Conservation (phyloP, 1,140 invertebrate species). For the Ridgeia piscesae region DNA sequence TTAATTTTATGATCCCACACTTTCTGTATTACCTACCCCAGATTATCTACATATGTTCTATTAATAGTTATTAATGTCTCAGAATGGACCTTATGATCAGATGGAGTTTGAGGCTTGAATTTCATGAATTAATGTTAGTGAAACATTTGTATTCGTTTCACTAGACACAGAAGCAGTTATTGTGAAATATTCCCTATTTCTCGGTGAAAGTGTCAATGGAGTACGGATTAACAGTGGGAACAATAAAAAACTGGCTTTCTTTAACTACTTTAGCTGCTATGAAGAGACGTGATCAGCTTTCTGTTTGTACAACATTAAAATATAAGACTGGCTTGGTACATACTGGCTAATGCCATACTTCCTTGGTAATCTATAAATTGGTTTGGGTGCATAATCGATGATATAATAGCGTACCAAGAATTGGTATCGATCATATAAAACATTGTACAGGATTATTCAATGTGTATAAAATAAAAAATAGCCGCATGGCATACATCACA, state of each 20-base stretch:
- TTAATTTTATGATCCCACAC: not conserved
- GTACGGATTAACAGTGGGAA: too few species aligned
- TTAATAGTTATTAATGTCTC: too few species aligned
- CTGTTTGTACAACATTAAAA: not conserved
- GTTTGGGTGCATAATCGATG: not conserved
- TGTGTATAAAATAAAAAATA: not conserved
- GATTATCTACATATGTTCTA: not conserved
- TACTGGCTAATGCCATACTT: not conserved
- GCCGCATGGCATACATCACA: not conserved
- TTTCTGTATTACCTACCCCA: not conserved
- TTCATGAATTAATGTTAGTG: not conserved
- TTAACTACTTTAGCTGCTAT: not conserved
- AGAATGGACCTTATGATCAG: too few species aligned
- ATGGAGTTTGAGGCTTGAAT: not conserved
- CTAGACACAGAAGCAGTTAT: not conserved
- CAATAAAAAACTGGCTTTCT: too few species aligned
- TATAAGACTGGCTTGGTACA: not conserved
- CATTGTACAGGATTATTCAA: constrained; percentile 1
- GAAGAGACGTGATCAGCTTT: not conserved
- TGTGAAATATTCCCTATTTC: not conserved
- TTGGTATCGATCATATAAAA: not conserved
- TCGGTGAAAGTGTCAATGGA: too few species aligned
- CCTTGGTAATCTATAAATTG: not conserved
- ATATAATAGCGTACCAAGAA: not conserved
- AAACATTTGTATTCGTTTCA: not conserved